Evolutionary conservation across 2,797 vertebrate genomes (phyloP).

Genomic region (Amblyraja radiata): DNA sequence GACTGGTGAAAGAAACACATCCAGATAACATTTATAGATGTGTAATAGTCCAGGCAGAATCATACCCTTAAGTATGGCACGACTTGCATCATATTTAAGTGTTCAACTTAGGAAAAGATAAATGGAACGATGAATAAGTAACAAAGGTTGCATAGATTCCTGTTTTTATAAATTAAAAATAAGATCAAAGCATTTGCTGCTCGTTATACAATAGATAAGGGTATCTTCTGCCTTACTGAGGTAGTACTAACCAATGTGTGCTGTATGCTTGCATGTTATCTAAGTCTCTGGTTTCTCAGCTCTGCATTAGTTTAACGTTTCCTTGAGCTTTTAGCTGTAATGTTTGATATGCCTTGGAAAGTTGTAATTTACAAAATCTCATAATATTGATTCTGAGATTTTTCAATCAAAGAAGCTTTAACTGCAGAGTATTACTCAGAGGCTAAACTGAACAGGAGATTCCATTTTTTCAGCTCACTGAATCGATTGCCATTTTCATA

Average conservation of each 20-base stretch:
- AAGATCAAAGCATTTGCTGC: not conserved
- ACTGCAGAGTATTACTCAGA: slow-evolving; percentile 36
- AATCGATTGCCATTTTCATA: slow-evolving; percentile 39
- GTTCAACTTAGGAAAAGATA: not conserved
- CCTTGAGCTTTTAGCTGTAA: slow-evolving; percentile 34
- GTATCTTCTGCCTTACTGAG: not conserved
- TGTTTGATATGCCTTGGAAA: slow-evolving; percentile 28
- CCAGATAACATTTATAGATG: not conserved
- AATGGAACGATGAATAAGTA: not conserved
- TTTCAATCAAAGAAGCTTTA: slow-evolving; percentile 38
- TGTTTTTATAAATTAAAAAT: slow-evolving; percentile 18
- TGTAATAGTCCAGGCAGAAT: not conserved
- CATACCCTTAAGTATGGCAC: not conserved
- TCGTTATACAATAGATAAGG: not conserved
- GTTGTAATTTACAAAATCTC: slow-evolving; percentile 37
- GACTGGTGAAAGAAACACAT: not conserved
- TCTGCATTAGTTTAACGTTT: not conserved
- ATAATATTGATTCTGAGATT: slow-evolving; percentile 38
- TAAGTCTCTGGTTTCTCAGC: not conserved
- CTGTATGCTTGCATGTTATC: not conserved
- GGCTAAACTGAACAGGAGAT: slow-evolving; percentile 37
- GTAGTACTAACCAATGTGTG: not conserved
- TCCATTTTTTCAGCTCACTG: slow-evolving; percentile 38
- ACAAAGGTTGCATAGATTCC: not conserved
- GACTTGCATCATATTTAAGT: not conserved